Base-by-base conservation (phyloP, 2,113 vertebrate genomes). In the Bos taurus region DNA sequence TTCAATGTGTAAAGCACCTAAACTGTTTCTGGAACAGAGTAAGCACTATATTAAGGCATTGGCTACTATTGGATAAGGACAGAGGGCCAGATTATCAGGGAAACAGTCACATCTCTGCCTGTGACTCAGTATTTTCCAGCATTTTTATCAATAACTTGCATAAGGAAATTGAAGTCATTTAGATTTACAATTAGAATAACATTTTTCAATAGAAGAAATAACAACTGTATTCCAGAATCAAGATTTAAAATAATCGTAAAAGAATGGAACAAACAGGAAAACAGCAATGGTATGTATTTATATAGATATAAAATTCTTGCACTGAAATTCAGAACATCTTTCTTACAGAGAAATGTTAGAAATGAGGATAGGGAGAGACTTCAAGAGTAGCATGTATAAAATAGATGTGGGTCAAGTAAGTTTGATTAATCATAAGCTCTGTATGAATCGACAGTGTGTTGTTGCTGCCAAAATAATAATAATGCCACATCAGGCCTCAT, bases 221-320 rank as follows among this genome's bases (percentile, higher is more conserved):
- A 46, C 40, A 91, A 78, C 77, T 43, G 12, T 5, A 6, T 54
- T 33, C 28, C 16, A 96, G 62, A 90, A 84, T 87, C 88, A 92
- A 88, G 12, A 90, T 90, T 92, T 56, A 95, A 91, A 96, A 86
- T 77, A 88, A 91, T 59, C 28, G 9, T n/a, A 25, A 94, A 43
- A 91, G 30, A 93, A 48, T 50, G n/a, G 21, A 95, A 52, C 13
- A 74, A 60, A 96, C 19, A 33, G 59, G 50, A 46, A 91, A 86
- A 90, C 67, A 86, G 43, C 40, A 81, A 54, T 10, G 26, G 21
- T 23, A 43, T 56, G 2, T 71, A 78, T 64, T 95, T 86, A 78
- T 26, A 30, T 11, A 88, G 23, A 11, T n/a, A 87, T 56, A 87
- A 36, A 87, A 67, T 36, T 56, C 52, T 80, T 92, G 17, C 36